A percentile compares a stretch with the other conserved stretches of the same genome.
phyloP scores from a whole-genome alignment of 92 coral and sea anemone genomes.

The Palythoa grandis region DNA sequence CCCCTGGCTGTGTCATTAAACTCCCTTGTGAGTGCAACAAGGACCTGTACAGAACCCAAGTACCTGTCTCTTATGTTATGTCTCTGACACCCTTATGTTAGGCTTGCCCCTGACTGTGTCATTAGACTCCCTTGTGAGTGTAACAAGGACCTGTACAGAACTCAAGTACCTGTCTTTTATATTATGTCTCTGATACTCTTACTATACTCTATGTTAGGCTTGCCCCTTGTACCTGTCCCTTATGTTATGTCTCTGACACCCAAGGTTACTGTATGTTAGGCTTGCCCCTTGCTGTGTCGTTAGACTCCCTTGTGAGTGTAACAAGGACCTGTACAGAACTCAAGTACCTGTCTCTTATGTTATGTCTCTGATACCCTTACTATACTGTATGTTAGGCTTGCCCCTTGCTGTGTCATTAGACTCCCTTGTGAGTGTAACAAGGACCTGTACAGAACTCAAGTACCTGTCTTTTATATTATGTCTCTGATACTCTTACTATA shows the following conservation, averaged over 20 bases:
- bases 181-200: not conserved
- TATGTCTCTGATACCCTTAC: not conserved
- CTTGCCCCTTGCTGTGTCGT: not conserved
- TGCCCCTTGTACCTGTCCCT: constrained; percentile 15
- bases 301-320: constrained; percentile 11
- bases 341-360: constrained; percentile 21
- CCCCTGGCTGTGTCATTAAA: constrained; percentile 2
- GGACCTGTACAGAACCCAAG: constrained; percentile 22
- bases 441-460: constrained; percentile 23
- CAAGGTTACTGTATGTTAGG: not conserved
- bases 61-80: constrained; percentile 9
- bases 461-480: not conserved
- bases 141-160: constrained; percentile 27
- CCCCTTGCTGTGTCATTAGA: constrained; percentile 5
- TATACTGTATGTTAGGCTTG: not conserved
- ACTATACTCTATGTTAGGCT: not conserved
- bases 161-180: constrained; percentile 27
- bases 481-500: not conserved
- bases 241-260: not conserved
- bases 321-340: constrained; percentile 33
- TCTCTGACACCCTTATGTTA: not conserved
- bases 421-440: constrained; percentile 13
- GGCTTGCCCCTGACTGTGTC: constrained; percentile 8
- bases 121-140: not conserved
- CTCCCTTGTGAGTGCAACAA: constrained; percentile 10